Evolutionary conservation across 1,140 invertebrate genomes (phyloP), one percentile per base, ranked within the genome.

Genomic region (Heliothis subflexa): DNA sequence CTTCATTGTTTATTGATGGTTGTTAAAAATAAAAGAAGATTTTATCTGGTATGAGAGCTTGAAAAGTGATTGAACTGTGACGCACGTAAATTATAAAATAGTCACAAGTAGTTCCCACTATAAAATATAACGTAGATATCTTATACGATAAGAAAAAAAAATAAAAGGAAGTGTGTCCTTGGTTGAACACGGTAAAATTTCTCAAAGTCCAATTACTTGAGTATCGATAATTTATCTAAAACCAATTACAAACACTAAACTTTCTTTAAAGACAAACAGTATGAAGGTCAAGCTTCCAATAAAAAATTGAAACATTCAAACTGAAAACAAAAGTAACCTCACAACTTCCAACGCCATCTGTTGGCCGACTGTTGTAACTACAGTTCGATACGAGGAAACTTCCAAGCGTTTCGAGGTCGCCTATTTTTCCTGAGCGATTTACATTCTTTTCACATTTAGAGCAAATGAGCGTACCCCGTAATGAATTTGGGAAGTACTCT

Each of bases 331-430:
- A 16, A 28, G 28, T 45, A 47, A 61, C 33, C 18, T 61, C 55
- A n/a, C 40, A 59, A 73, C 71, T 59, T 25, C 16, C 2, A 25
- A 13, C 75, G 78, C 81, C 79, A 85, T 85, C 83, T 85, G 83
- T 83, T 61, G 81, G 50, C 78, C 11, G 66, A 40, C 50, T 55
- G 61, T 18, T 54, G 50, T 81, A 79, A 85, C 82, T 85, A 76
- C 75, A 76, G 57, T 84, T 82, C 78, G 52, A 81, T 82, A 55
- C 47, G 45, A 18, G 66, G 59, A 57, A 79, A 80, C 79, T 76
- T 77, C 71, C 78, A 82, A 78, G 45, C 61, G 74, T 66, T 64
- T 75, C 73, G 47, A 62, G 73, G 47, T 62, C 73, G 47, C n/a
- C 59, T 50, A 75, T 75, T 68, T 77, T 54, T 57, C 49, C 40